Conservation (phyloP, 2,113 vertebrate species). For the Syngnathoides biaculeatus region DNA sequence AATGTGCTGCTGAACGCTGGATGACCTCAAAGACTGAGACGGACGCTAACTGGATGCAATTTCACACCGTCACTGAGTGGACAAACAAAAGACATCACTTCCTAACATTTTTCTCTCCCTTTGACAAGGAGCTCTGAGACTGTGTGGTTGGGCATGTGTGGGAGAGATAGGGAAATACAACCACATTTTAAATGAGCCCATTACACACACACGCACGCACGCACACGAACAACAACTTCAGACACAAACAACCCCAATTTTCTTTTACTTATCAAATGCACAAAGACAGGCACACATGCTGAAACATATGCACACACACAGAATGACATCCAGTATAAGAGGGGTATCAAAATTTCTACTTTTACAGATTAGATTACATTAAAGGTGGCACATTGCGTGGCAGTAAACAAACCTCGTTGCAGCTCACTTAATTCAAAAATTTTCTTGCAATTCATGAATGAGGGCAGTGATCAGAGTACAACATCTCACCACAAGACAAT, state of each 20-base stretch:
- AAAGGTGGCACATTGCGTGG: not conserved
- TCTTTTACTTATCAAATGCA: not conserved
- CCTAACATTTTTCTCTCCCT: slow-evolving; percentile 1
- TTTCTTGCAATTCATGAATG: no score
- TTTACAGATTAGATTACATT: no score
- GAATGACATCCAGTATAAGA: not conserved
- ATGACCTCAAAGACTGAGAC: not conserved
- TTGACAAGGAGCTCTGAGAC: not conserved
- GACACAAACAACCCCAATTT: slow-evolving; percentile 7
- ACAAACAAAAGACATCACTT: slow-evolving; percentile 11
- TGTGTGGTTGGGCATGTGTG: not conserved
- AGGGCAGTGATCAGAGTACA: no score
- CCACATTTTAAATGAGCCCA: slow-evolving; percentile 18
- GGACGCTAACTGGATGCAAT: not conserved
- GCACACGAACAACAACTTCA: slow-evolving; percentile 42
- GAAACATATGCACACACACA: not conserved
- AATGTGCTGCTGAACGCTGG: not conserved
- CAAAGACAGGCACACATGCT: no score
- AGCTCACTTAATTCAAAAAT: not conserved
- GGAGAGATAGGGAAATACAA: slow-evolving; percentile 4
- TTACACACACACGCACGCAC: no score
- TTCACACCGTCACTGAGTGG: slow-evolving; percentile 3
- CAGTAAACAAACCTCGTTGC: not conserved
- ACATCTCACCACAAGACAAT: no score
- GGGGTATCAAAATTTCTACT: not conserved